Evolutionary conservation across 2,888 invertebrate species (phyloP).

Genomic region (Stenolophus ochropezus): DNA sequence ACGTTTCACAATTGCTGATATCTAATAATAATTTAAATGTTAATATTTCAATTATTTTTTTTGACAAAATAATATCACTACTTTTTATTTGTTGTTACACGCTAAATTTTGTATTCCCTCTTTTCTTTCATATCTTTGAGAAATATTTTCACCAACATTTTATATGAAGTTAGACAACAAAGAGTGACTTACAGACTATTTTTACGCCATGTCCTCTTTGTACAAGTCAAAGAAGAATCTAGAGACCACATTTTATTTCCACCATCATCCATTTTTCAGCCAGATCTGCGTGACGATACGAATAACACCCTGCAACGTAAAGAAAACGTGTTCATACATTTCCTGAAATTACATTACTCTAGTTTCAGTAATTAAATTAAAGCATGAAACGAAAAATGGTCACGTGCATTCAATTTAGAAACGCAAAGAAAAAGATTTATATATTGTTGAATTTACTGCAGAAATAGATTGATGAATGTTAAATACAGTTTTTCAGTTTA

Average conservation of each 20-base stretch:
- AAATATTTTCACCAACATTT: no score
- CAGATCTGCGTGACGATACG: neutral
- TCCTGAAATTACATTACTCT: neutral
- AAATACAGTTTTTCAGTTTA: no score
- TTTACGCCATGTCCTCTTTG: neutral
- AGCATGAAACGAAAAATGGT: neutral
- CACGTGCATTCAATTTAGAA: neutral
- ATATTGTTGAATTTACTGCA: neutral
- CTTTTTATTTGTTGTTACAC: no score
- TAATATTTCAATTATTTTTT: no score
- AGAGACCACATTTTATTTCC: neutral
- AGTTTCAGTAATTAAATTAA: neutral
- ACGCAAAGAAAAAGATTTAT: neutral
- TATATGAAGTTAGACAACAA: no score
- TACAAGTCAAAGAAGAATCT: neutral
- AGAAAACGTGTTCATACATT: constrained; percentile 13
- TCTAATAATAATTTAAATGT: no score
- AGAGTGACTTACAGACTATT: neutral
- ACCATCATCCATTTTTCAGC: neutral
- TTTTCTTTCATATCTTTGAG: no score
- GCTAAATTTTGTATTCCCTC: no score
- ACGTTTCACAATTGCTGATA: no score
- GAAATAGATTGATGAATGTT: no score
- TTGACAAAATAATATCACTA: no score
- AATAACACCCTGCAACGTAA: constrained; percentile 1